phyloP scores from a whole-genome alignment of 1,140 invertebrate species.

The Drosophila pseudoananassae region DNA sequence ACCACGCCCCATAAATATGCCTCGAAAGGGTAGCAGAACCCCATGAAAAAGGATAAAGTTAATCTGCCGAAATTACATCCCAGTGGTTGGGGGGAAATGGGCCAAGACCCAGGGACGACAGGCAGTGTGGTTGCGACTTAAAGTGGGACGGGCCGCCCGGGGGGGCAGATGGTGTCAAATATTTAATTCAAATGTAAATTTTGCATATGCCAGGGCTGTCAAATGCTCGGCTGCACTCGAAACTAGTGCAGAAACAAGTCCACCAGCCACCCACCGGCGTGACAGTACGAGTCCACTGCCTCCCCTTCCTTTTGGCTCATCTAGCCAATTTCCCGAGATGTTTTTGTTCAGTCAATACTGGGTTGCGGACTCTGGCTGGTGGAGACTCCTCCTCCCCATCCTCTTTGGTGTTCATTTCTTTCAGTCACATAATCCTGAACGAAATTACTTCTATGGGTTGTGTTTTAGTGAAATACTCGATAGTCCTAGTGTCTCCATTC shows the following conservation, averaged over 20 bases:
- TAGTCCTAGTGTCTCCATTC: neutral
- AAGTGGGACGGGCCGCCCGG: neutral
- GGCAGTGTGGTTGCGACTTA: slow-evolving; percentile 26
- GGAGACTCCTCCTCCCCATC: too few species aligned
- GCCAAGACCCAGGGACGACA: slow-evolving; percentile 15
- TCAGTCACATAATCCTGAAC: too few species aligned
- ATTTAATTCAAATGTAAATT: slow-evolving; percentile 69
- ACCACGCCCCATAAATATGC: neutral
- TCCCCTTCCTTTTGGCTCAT: neutral
- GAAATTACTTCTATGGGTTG: too few species aligned
- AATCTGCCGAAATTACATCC: slow-evolving; percentile 45
- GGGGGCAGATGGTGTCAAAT: slow-evolving; percentile 28
- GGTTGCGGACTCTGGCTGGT: too few species aligned
- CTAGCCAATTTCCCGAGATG: too few species aligned
- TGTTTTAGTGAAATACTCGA: neutral
- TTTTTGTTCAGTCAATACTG: neutral
- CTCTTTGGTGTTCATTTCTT: too few species aligned
- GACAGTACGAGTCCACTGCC: neutral
- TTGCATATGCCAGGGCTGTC: slow-evolving; percentile 57
- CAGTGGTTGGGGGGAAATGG: slow-evolving; percentile 2
- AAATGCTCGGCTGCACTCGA: slow-evolving; percentile 62
- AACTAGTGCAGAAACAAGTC: slow-evolving; percentile 10
- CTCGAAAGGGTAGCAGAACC: neutral
- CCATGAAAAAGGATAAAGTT: slow-evolving; percentile 46
- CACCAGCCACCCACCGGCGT: neutral